Percentiles rank a stretch among this genome's conserved stretches.
phyloP scores from a whole-genome alignment of 2,113 vertebrate species.

The Alaudala cheleensis region DNA sequence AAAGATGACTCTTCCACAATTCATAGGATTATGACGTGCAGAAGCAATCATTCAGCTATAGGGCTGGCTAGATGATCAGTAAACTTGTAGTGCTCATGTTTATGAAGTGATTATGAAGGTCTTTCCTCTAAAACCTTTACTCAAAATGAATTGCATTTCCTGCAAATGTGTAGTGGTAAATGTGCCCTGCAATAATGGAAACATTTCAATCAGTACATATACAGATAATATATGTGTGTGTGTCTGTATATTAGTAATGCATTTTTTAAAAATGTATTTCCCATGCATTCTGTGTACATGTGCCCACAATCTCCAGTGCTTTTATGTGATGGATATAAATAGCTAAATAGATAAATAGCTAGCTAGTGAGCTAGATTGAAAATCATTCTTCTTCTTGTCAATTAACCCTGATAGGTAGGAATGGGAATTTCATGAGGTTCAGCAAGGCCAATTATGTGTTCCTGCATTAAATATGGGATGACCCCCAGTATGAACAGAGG shows the following conservation, averaged over 20 bases:
- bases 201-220: not conserved
- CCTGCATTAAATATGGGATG: accelerated
- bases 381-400: not conserved
- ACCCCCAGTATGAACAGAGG: not conserved
- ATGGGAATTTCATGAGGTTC: not conserved
- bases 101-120: not conserved
- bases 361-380: not conserved
- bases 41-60: not conserved
- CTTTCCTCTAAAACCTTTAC: not conserved
- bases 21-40: not conserved
- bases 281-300: not conserved
- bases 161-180: not conserved
- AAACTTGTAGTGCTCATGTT: not conserved
- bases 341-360: too few species aligned
- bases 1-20: not conserved
- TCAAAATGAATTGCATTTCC: not conserved
- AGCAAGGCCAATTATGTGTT: not conserved
- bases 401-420: not conserved
- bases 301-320: not conserved
- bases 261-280: not conserved
- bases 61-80: not conserved
- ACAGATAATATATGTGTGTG: accelerated
- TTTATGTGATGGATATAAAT: not conserved
- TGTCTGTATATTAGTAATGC: not conserved
- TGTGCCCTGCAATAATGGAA: not conserved